These are phyloP conservation scores for Hydrozoanthus gracilis DNA, from an alignment of 92 coral and sea anemone genomes.

Conservation along the genomic window DNA sequence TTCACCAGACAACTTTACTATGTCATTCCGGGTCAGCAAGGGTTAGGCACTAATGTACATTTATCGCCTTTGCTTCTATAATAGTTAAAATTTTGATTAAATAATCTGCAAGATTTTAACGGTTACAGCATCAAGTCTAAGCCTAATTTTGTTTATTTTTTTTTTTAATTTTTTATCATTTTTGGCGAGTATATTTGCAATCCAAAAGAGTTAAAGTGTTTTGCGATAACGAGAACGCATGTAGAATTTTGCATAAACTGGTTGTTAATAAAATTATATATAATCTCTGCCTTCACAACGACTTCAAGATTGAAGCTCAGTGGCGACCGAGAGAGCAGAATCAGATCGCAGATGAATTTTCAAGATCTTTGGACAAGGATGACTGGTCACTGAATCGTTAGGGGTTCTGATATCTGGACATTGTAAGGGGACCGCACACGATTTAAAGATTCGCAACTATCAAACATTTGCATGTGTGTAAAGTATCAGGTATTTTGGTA, in stretches of 20 bases:
- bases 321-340: not conserved
- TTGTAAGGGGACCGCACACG: not conserved
- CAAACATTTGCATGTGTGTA: not conserved
- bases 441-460: slow-evolving; percentile 3
- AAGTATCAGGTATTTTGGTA: not conserved
- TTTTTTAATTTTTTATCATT: not conserved
- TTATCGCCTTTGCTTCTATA: not conserved
- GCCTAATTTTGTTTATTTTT: not conserved
- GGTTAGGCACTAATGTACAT: not conserved
- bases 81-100: not conserved
- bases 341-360: not conserved
- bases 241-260: too few relatives aligned
- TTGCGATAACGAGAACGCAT: too few relatives aligned
- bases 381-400: not conserved
- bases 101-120: too few relatives aligned
- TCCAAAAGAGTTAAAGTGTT: not conserved
- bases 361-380: not conserved
- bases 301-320: not conserved
- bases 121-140: too few relatives aligned
- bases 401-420: not conserved
- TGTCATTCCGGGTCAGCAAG: not conserved
- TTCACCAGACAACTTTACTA: not conserved
- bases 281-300: not conserved
- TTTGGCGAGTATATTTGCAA: not conserved
- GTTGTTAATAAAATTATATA: not conserved